Percentiles rank a stretch among this genome's conserved stretches.
These are phyloP conservation scores for Argyresthia albistria DNA, from an alignment of 2,888 invertebrate genomes.

Conservation along the genomic window DNA sequence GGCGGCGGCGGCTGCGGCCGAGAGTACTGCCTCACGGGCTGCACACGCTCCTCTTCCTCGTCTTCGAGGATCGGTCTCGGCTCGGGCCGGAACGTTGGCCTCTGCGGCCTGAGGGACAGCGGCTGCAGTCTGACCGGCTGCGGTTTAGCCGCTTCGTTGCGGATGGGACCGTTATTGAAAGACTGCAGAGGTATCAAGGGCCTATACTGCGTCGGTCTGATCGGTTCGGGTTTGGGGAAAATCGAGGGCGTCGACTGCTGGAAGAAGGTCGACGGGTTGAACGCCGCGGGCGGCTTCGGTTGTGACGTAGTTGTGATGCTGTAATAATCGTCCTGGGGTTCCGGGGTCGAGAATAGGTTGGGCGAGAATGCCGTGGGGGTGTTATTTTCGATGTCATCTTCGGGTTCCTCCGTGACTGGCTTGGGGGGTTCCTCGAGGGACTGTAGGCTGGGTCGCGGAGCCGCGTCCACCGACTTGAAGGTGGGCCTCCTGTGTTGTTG, in stretches of 20 bases:
- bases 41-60: constrained; percentile 30
- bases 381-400: constrained; percentile 73
- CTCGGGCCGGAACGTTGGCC: constrained; percentile 66
- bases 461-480: constrained; percentile 57
- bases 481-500: constrained; percentile 57
- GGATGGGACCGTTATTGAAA: constrained; percentile 38
- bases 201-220: constrained; percentile 58
- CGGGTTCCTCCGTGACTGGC: constrained; percentile 78
- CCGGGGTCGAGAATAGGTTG: constrained; percentile 49
- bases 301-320: constrained; percentile 59
- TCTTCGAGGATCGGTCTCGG: constrained; percentile 59
- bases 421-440: constrained; percentile 69
- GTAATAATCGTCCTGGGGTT: constrained; percentile 58
- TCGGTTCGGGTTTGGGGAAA: constrained; percentile 50
- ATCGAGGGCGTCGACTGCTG: constrained; percentile 54
- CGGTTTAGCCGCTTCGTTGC: constrained; percentile 47
- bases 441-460: constrained; percentile 55
- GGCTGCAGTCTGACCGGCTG: constrained; percentile 60
- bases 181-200: constrained; percentile 44
- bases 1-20: constrained; percentile 44
- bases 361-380: constrained; percentile 65
- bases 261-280: constrained; percentile 49
- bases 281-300: constrained; percentile 56
- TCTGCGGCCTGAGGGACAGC: constrained; percentile 58
- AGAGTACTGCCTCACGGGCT: constrained; percentile 54